Percentiles rank a stretch among this genome's conserved stretches.
Conservation (phyloP, 2,888 invertebrate species). For the Stegophylla sp. region DNA sequence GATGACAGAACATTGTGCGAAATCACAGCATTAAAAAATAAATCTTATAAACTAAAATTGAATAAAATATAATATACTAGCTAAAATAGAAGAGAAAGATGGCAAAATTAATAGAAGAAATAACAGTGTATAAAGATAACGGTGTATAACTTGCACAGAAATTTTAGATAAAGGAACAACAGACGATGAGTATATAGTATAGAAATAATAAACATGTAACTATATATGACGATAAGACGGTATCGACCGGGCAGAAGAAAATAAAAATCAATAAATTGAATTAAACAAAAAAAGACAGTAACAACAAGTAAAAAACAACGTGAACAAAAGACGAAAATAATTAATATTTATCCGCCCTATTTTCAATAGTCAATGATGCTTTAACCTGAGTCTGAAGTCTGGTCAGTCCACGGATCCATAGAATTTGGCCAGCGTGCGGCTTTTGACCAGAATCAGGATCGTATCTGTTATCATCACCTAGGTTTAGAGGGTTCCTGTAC, state of each 20-base stretch:
- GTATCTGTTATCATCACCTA: slow-evolving; percentile 83
- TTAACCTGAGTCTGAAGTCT: slow-evolving; percentile 93
- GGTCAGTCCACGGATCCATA: slow-evolving; percentile 99
- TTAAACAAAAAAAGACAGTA: slow-evolving; percentile 31
- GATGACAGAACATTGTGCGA: neutral
- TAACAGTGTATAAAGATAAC: slow-evolving; percentile 5
- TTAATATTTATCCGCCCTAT: slow-evolving; percentile 42
- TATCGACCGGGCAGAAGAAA: slow-evolving; percentile 25
- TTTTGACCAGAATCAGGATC: slow-evolving; percentile 88
- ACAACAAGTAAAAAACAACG: slow-evolving; percentile 42
- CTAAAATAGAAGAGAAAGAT: slow-evolving; percentile 25
- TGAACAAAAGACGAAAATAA: slow-evolving; percentile 49
- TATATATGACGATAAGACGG: slow-evolving; percentile 13
- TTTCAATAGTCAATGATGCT: slow-evolving; percentile 63
- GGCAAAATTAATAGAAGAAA: slow-evolving; percentile 16
- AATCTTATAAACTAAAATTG: slow-evolving; percentile 27
- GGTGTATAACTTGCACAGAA: slow-evolving; percentile 27
- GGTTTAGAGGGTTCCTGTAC: slow-evolving; percentile 81
- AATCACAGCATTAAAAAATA: neutral
- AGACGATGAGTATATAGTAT: slow-evolving; percentile 17
- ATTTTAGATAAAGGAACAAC: slow-evolving; percentile 31
- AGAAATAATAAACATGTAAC: slow-evolving; percentile 5
- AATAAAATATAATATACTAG: slow-evolving; percentile 5
- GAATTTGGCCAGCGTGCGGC: slow-evolving; percentile 96
- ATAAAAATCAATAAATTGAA: neutral